Evolutionary conservation across 2,888 invertebrate species (phyloP).

Genomic region (Nasonia oneida): DNA sequence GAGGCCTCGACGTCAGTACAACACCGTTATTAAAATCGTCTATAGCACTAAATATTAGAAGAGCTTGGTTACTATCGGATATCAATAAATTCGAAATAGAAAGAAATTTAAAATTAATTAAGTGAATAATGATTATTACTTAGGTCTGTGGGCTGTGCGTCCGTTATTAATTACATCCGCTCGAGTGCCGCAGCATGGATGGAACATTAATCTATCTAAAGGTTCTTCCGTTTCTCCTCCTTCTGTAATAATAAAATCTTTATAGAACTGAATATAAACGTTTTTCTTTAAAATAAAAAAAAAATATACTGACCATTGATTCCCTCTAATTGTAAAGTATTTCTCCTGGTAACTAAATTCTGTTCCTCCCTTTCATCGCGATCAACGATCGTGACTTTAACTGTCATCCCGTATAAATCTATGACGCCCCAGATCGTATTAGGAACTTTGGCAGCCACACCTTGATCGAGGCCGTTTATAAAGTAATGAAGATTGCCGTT

Average conservation of each 20-base stretch:
- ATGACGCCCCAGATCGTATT: conserved; percentile 95
- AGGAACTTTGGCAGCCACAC: conserved; percentile 92
- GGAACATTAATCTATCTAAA: conserved; percentile 89
- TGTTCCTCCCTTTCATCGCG: conserved; percentile 89
- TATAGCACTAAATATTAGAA: conserved; percentile 84
- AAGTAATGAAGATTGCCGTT: conserved; percentile 94
- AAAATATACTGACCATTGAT: conserved; percentile 62
- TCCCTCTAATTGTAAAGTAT: conserved; percentile 82
- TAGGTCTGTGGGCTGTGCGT: conserved; percentile 94
- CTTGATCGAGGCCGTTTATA: conserved; percentile 96
- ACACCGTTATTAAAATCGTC: conserved; percentile 97
- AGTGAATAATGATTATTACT: conserved; percentile 81
- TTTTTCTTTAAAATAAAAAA: not conserved
- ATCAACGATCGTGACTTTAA: conserved; percentile 93
- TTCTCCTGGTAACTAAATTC: conserved; percentile 86
- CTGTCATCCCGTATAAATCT: conserved; percentile 97
- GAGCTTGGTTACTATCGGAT: not conserved
- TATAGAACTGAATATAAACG: not conserved
- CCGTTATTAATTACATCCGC: conserved; percentile 95
- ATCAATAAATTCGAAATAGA: not conserved
- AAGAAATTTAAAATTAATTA: conserved; percentile 30
- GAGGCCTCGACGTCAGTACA: conserved; percentile 91
- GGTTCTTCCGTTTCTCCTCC: conserved; percentile 75
- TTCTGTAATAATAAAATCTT: conserved; percentile 65
- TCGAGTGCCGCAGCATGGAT: conserved; percentile 94